phyloP scores from a whole-genome alignment of 1,140 invertebrate genomes.

The Bicyclus anynana region DNA sequence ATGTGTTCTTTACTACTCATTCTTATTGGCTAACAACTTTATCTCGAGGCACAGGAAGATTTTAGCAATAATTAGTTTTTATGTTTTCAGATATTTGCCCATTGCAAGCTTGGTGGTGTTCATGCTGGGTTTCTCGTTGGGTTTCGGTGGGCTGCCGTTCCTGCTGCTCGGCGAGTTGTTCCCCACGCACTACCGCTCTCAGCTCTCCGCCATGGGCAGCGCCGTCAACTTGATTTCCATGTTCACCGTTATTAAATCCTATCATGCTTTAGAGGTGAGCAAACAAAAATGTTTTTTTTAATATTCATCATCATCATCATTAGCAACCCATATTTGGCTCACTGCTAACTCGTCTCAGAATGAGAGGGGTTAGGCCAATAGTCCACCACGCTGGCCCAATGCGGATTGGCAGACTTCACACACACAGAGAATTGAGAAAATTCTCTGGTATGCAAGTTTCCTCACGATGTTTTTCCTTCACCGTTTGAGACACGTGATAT shows the following conservation, averaged over 20 bases:
- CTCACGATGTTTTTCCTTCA: too few species aligned
- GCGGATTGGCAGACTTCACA: too few species aligned
- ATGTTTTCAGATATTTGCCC: constrained; percentile 81
- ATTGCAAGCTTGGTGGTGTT: constrained; percentile 85
- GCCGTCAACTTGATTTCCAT: constrained; percentile 88
- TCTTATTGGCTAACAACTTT: too few species aligned
- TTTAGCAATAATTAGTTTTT: neutral
- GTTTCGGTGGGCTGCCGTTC: constrained; percentile 90
- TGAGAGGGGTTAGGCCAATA: too few species aligned
- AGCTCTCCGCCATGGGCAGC: constrained; percentile 85
- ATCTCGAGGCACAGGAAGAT: too few species aligned
- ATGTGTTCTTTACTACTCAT: too few species aligned
- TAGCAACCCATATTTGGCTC: neutral
- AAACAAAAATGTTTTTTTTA: neutral
- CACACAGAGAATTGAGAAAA: too few species aligned
- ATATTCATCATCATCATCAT: neutral
- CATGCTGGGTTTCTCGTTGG: constrained; percentile 86
- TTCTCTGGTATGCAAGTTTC: too few species aligned
- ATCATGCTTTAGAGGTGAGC: constrained; percentile 70
- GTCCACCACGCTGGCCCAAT: too few species aligned
- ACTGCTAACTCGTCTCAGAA: too few species aligned
- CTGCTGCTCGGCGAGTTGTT: constrained; percentile 87
- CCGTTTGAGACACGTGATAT: too few species aligned
- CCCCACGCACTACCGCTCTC: constrained; percentile 85
- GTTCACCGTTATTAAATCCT: constrained; percentile 88